Evolutionary conservation across 23 tunicate species (phyloP).

Genomic region (Halocynthia roretzi): DNA sequence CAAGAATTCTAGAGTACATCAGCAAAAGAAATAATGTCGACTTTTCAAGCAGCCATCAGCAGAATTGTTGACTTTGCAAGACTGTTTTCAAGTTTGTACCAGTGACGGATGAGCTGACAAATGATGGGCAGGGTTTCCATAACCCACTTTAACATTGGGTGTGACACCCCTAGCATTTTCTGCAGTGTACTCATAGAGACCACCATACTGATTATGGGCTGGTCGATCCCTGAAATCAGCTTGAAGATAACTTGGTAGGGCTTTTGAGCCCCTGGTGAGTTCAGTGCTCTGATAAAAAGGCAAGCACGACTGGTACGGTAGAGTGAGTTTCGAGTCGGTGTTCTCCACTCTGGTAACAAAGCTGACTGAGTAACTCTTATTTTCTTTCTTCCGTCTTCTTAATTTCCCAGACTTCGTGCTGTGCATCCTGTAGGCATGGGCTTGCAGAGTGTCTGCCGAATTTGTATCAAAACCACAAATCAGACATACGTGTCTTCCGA

Average conservation of each 20-base stretch:
- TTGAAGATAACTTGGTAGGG: too few relatives aligned
- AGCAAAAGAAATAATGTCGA: too few relatives aligned
- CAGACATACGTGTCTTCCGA: conserved; percentile 44
- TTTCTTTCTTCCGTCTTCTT: not conserved
- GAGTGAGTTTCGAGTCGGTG: not conserved
- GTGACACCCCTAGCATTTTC: conserved; percentile 12
- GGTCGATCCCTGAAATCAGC: too few relatives aligned
- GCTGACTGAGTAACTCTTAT: not conserved
- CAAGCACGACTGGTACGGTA: not conserved
- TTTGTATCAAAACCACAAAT: conserved; percentile 42
- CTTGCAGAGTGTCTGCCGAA: conserved; percentile 23
- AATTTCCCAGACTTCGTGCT: not conserved
- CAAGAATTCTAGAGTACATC: too few relatives aligned
- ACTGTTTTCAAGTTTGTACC: not conserved
- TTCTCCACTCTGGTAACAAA: not conserved
- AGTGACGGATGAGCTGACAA: not conserved
- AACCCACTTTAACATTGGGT: conserved; percentile 8
- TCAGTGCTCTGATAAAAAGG: not conserved
- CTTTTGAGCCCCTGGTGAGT: too few relatives aligned
- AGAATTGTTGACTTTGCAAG: too few relatives aligned
- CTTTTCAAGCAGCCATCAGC: too few relatives aligned
- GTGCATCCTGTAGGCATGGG: not conserved
- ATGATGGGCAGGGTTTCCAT: not conserved
- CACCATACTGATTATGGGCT: too few relatives aligned
- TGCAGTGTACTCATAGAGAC: not conserved